Conservation (phyloP, 2,113 vertebrate species). For the Corythaixoides concolor region DNA sequence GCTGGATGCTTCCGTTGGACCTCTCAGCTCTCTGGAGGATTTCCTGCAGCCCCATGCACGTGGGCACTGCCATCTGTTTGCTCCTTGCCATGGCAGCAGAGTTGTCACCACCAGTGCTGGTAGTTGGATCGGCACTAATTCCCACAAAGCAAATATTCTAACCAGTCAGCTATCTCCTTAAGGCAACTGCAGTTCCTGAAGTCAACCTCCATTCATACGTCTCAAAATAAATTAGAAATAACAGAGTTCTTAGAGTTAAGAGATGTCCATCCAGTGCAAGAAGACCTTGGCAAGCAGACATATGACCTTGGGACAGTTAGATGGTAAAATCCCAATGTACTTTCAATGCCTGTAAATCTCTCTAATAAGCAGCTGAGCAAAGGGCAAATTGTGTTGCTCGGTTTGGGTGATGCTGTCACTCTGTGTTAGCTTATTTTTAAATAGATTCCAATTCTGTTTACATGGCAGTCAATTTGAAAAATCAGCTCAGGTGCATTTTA, state of each 20-base stretch:
- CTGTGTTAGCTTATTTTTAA: conserved; percentile 2
- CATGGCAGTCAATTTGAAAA: conserved; percentile 35
- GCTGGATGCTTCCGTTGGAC: neutral
- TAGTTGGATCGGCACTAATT: neutral
- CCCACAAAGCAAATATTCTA: neutral
- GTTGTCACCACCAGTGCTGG: neutral
- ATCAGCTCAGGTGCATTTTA: conserved; percentile 33
- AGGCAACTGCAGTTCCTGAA: neutral
- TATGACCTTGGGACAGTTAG: neutral
- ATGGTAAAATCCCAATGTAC: neutral
- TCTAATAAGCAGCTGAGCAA: conserved; percentile 22
- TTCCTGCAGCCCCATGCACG: neutral
- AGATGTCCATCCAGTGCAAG: conserved; percentile 8
- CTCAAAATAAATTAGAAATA: neutral
- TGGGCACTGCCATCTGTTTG: neutral
- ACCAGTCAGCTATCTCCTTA: neutral
- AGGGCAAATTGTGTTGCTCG: neutral
- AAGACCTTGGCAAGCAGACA: neutral
- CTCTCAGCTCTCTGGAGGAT: neutral
- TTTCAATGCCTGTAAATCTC: conserved; percentile 3
- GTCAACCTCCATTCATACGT: neutral
- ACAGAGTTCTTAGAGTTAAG: conserved; percentile 12
- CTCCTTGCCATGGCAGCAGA: neutral
- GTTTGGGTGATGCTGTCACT: conserved; percentile 30
- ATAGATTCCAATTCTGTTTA: neutral